Conservation (phyloP, 1,140 invertebrate genomes). For the Macrobrachium rosenbergii region DNA sequence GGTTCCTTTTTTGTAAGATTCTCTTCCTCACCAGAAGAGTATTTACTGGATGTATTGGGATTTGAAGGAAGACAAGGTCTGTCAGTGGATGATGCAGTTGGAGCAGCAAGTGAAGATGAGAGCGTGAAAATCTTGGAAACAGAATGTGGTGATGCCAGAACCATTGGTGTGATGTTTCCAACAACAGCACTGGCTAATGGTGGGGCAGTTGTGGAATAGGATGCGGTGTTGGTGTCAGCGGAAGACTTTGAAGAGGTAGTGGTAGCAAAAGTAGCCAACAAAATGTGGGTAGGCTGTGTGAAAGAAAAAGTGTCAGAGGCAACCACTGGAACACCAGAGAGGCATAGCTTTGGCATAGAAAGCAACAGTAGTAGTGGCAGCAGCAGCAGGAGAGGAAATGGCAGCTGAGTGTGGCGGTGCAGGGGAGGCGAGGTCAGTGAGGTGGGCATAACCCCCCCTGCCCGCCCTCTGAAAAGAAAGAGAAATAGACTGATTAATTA, state of each 20-base stretch:
- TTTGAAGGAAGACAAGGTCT: constrained; percentile 14
- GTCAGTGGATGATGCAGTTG: neutral
- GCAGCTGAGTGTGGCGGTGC: constrained; percentile 9
- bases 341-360: neutral
- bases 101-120: too few relatives aligned
- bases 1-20: neutral
- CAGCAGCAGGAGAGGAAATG: neutral
- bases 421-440: constrained; percentile 11
- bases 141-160: too few relatives aligned
- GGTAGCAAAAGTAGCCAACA: neutral
- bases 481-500: neutral
- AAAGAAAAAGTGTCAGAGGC: neutral
- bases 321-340: neutral
- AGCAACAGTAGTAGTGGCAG: constrained; percentile 31
- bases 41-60: neutral
- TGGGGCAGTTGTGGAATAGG: too few relatives aligned
- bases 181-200: too few relatives aligned
- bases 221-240: too few relatives aligned
- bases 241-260: too few relatives aligned
- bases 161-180: too few relatives aligned
- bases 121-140: too few relatives aligned
- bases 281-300: neutral
- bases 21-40: neutral
- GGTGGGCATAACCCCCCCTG: constrained; percentile 54
- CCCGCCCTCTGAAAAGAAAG: constrained; percentile 42